A percentile compares a stretch with the other conserved stretches of the same genome.
Conservation (phyloP, 2,797 vertebrate genomes). For the Enteromius treurensis region DNA sequence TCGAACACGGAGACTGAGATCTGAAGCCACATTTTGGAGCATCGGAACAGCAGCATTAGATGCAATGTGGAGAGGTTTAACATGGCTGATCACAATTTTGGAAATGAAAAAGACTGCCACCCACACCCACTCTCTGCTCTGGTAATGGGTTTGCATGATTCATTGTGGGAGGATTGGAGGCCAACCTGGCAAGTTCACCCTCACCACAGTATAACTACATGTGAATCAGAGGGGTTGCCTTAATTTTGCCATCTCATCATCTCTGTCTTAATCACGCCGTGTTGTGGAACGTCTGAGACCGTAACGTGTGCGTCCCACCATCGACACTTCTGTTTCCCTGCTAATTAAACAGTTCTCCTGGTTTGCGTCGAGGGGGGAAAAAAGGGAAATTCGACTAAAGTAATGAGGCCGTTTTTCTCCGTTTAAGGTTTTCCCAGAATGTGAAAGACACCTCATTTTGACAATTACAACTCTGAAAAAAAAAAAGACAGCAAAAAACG, state of each 20-base stretch:
- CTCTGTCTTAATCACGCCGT: conserved; percentile 2
- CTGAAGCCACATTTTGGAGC: background rate
- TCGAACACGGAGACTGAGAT: background rate
- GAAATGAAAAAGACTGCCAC: conserved; percentile 34
- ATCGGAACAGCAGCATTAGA: background rate
- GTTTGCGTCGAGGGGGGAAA: conserved; percentile 31
- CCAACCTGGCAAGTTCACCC: conserved; percentile 39
- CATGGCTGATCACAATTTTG: conserved; percentile 18
- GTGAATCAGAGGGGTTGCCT: conserved; percentile 43
- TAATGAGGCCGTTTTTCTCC: conserved; percentile 61
- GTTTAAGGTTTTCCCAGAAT: conserved; percentile 62
- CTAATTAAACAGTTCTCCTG: conserved; percentile 62
- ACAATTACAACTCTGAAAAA: conserved; percentile 67
- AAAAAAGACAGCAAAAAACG: conserved; percentile 52
- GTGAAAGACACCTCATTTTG: conserved; percentile 67
- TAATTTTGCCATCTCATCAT: conserved; percentile 33
- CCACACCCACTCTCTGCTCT: conserved; percentile 38
- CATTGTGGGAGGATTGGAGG: conserved; percentile 30
- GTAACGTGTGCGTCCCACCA: background rate
- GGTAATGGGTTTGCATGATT: conserved; percentile 46
- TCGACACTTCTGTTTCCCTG: conserved; percentile 22
- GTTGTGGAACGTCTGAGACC: conserved; percentile 12
- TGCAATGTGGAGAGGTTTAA: conserved; percentile 29
- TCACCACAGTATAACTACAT: conserved; percentile 26
- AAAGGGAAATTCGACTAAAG: conserved; percentile 62